Percentiles rank a stretch among this genome's conserved stretches.
These are phyloP conservation scores for Eugnorisma glareosa DNA, from an alignment of 2,888 invertebrate species.

Conservation along the genomic window DNA sequence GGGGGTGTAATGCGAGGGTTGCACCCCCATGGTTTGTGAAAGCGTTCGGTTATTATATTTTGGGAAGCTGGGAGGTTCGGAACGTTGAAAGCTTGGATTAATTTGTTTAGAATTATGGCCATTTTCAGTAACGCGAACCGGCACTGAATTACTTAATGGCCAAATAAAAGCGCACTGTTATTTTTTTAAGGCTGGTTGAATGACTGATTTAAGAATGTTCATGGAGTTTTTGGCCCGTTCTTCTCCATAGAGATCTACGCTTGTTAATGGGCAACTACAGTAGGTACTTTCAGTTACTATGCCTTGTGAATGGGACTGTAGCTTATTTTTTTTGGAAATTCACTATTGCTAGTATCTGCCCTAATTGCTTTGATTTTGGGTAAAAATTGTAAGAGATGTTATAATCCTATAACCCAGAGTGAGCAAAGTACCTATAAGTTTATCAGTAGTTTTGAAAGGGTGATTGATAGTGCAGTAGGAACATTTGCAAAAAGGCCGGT, in stretches of 20 bases:
- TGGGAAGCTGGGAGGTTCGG: slow-evolving; percentile 34
- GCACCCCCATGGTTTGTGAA: slow-evolving; percentile 51
- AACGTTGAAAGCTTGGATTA: slow-evolving; percentile 30
- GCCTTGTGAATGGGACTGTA: neutral
- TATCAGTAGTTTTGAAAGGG: neutral
- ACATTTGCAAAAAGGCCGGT: neutral
- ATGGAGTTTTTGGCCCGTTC: neutral
- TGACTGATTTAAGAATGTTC: neutral
- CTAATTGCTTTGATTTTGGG: neutral
- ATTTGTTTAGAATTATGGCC: slow-evolving; percentile 34
- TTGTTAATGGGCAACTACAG: neutral
- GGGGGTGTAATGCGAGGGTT: slow-evolving; percentile 57
- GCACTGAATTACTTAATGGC: neutral
- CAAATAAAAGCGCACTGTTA: neutral
- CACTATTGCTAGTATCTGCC: neutral
- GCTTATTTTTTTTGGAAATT: neutral
- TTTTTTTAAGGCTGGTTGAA: neutral
- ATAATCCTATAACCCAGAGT: neutral
- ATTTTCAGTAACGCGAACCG: neutral
- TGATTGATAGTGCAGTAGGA: neutral
- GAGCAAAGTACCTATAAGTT: neutral
- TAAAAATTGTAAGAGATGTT: neutral
- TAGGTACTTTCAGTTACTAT: neutral
- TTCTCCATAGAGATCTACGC: neutral
- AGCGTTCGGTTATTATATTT: slow-evolving; percentile 56